These are phyloP conservation scores for Flexamia atlantica DNA, from an alignment of 2,888 invertebrate species.

Conservation along the genomic window DNA sequence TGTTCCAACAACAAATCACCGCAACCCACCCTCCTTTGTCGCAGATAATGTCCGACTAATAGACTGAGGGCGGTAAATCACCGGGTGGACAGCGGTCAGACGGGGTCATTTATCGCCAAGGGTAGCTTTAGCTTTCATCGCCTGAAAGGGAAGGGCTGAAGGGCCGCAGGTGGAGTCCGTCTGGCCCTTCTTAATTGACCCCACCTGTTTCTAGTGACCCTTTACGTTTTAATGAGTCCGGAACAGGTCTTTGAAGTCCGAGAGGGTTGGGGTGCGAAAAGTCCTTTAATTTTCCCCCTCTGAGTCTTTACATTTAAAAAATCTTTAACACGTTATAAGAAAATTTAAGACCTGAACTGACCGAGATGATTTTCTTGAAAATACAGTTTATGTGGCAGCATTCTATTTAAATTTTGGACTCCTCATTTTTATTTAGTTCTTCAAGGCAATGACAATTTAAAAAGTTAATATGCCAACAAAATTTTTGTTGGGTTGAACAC, in stretches of 20 bases:
- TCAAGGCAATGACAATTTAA: no score
- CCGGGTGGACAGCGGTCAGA: slow-evolving; percentile 30
- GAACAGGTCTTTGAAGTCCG: slow-evolving; percentile 12
- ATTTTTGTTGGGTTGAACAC: no score
- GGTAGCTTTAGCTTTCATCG: not conserved
- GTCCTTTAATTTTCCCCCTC: not conserved
- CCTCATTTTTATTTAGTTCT: no score
- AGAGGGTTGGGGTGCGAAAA: slow-evolving; percentile 15
- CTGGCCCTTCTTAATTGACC: slow-evolving; percentile 19
- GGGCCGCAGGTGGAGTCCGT: not conserved
- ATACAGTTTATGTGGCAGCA: no score
- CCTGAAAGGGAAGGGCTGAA: not conserved
- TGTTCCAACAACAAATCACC: not conserved
- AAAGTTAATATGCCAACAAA: no score
- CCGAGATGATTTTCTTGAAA: no score
- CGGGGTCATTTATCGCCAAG: not conserved
- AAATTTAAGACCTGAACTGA: no score
- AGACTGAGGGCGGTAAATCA: slow-evolving; percentile 3
- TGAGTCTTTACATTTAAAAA: no score
- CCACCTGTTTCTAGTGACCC: slow-evolving; percentile 25
- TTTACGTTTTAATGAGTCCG: slow-evolving; percentile 32
- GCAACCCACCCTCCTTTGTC: not conserved
- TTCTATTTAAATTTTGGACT: no score
- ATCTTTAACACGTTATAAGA: no score
- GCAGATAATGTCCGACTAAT: slow-evolving; percentile 25